Conservation (phyloP, 2,113 vertebrate species). For the Anarhynchus alexandrinus region DNA sequence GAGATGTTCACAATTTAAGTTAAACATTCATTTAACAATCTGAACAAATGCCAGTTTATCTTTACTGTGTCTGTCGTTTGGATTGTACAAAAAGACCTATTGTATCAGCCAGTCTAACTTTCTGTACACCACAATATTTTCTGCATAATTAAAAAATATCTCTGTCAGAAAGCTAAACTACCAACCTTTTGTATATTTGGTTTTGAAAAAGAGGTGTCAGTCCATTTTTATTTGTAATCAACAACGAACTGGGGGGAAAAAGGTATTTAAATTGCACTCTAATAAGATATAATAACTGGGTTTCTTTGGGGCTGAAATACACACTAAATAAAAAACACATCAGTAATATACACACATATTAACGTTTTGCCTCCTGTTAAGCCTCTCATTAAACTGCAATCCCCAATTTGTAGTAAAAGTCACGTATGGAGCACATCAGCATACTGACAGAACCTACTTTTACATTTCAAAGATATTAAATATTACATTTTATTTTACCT, state of each 20-base stretch:
- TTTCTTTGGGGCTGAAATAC: background rate
- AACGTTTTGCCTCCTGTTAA: background rate
- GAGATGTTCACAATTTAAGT: background rate
- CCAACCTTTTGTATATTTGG: background rate
- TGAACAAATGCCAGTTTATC: background rate
- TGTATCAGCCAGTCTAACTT: background rate
- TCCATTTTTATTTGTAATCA: background rate
- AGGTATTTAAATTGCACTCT: background rate
- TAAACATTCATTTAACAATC: background rate
- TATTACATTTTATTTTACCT: background rate
- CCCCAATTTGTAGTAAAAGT: background rate
- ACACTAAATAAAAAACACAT: background rate
- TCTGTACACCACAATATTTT: background rate
- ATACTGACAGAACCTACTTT: background rate
- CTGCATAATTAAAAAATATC: background rate
- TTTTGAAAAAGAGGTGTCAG: background rate
- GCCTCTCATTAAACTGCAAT: background rate
- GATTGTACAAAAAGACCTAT: background rate
- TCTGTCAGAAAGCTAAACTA: background rate
- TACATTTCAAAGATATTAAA: background rate
- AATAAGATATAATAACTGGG: background rate
- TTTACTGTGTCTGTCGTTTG: background rate
- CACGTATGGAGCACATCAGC: background rate
- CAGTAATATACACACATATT: background rate
- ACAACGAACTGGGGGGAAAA: accelerated